Percentiles rank a stretch among this genome's conserved stretches.
Evolutionary conservation across 2,888 invertebrate genomes (phyloP).

Genomic region (Azorinus chamasolen): DNA sequence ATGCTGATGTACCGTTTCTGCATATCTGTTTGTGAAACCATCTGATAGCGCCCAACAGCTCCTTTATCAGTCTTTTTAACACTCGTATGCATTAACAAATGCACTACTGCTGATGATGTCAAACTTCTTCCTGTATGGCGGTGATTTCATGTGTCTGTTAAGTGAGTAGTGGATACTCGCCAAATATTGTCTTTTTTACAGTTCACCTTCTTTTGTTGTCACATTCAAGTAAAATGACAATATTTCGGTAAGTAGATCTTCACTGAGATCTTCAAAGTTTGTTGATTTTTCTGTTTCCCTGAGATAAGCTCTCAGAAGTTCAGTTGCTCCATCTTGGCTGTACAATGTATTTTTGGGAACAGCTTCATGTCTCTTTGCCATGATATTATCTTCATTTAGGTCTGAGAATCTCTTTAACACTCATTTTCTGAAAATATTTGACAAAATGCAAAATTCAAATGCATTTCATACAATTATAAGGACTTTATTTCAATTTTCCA

Average conservation of each 20-base stretch:
- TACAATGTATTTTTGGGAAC: slow-evolving; percentile 2
- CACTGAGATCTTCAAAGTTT: slow-evolving; percentile 22
- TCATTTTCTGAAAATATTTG: too few species aligned
- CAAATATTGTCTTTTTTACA: slow-evolving; percentile 15
- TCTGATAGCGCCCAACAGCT: slow-evolving; percentile 1
- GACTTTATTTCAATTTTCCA: too few species aligned
- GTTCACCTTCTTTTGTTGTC: slow-evolving; percentile 19
- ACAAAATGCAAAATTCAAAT: too few species aligned
- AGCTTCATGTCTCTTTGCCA: not conserved
- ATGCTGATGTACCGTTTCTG: too few species aligned
- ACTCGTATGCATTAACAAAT: slow-evolving; percentile 16
- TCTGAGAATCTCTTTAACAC: not conserved
- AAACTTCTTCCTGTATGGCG: slow-evolving; percentile 11
- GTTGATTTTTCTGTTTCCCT: slow-evolving; percentile 14
- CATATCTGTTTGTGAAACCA: slow-evolving; percentile 2
- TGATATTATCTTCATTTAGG: not conserved
- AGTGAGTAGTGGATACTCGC: slow-evolving; percentile 3
- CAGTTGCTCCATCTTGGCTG: not conserved
- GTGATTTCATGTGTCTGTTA: slow-evolving; percentile 18
- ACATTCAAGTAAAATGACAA: slow-evolving; percentile 23
- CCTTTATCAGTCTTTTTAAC: slow-evolving; percentile 17
- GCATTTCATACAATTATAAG: too few species aligned
- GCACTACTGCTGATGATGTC: slow-evolving; percentile 6
- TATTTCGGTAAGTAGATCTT: not conserved
- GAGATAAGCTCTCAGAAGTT: slow-evolving; percentile 10